phyloP scores from a whole-genome alignment of 1,140 invertebrate species.

The Lepeophtheirus salmonis region DNA sequence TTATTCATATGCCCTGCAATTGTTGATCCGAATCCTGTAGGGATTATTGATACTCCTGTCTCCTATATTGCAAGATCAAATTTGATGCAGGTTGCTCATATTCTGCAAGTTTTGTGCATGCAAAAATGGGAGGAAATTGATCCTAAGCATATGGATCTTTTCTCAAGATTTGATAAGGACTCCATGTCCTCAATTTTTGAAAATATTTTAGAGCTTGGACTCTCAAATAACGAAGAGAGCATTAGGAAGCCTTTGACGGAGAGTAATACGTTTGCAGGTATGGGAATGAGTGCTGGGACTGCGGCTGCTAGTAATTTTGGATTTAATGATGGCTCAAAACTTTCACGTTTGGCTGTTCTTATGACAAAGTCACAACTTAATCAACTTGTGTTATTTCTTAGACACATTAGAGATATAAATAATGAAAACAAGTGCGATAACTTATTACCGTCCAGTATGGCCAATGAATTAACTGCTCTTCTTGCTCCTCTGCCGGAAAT shows the following conservation, averaged over 20 bases:
- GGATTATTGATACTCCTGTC: slow-evolving; percentile 84
- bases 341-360: not conserved
- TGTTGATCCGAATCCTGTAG: slow-evolving; percentile 83
- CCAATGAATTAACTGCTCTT: not conserved
- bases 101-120: slow-evolving; percentile 72
- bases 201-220: slow-evolving; percentile 40
- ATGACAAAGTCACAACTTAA: not conserved
- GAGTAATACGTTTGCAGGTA: not conserved
- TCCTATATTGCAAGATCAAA: slow-evolving; percentile 75
- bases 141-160: slow-evolving; percentile 46
- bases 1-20: slow-evolving; percentile 90
- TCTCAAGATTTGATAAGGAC: slow-evolving; percentile 49
- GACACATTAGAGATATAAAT: not conserved
- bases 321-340: not conserved
- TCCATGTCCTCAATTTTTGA: slow-evolving; percentile 52
- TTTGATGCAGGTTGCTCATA: slow-evolving; percentile 66
- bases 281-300: not conserved
- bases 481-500: not conserved
- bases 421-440: too few relatives aligned
- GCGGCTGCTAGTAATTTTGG: not conserved
- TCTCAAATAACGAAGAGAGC: not conserved
- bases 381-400: not conserved
- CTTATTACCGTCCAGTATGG: not conserved
- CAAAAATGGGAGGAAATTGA: slow-evolving; percentile 60
- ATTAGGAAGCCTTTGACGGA: not conserved